Evolutionary conservation across 2,888 invertebrate genomes (phyloP).

Genomic region (Germaria angustata): DNA sequence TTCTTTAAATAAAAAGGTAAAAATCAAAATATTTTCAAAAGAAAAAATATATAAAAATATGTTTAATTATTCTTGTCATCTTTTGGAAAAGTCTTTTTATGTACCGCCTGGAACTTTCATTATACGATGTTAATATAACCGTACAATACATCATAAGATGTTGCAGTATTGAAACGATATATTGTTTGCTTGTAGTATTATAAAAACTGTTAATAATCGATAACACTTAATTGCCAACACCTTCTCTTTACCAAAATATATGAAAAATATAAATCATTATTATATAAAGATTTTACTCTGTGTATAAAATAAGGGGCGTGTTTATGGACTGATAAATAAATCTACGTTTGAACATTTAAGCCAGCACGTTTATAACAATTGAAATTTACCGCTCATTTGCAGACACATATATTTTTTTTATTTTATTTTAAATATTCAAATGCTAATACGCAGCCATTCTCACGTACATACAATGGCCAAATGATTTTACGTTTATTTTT

Average conservation of each 20-base stretch:
- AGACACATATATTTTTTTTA: not conserved
- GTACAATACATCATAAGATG: too few relatives aligned
- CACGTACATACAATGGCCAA: constrained; percentile 35
- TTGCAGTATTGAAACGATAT: too few relatives aligned
- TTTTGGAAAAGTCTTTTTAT: too few relatives aligned
- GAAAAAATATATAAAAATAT: too few relatives aligned
- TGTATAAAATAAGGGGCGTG: constrained; percentile 14
- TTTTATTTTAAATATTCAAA: constrained; percentile 18
- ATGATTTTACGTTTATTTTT: constrained; percentile 47
- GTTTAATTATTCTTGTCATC: too few relatives aligned
- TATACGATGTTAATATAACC: too few relatives aligned
- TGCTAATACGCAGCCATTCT: constrained; percentile 38
- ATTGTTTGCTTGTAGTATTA: too few relatives aligned
- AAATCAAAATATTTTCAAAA: too few relatives aligned
- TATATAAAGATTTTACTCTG: not conserved
- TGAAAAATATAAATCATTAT: not conserved
- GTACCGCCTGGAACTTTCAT: too few relatives aligned
- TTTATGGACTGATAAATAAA: not conserved
- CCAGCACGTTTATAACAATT: constrained; percentile 23
- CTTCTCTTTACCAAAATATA: constrained; percentile 1
- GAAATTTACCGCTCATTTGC: constrained; percentile 41
- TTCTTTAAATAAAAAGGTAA: too few relatives aligned
- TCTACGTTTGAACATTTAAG: constrained; percentile 6
- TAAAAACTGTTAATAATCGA: not conserved
- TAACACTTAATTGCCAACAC: constrained; percentile 39